Evolutionary conservation across 2,113 vertebrate genomes (phyloP), one percentile per base, ranked within the genome.

Genomic region (Hippocampus guttulatus): DNA sequence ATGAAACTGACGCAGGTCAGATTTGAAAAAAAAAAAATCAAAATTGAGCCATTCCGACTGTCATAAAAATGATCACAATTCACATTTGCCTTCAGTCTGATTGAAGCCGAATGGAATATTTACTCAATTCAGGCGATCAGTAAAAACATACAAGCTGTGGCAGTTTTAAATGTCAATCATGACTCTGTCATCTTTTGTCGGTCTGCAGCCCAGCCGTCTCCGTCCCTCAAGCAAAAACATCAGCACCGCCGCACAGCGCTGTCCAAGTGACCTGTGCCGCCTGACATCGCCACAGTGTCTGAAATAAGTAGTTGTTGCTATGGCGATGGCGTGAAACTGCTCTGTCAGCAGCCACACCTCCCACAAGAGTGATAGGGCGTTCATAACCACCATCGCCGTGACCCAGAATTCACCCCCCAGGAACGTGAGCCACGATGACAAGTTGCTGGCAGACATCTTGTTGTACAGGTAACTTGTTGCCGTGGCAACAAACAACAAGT

Each of bases 291-390:
- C 75, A 12, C 77, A 73, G 38, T 88, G 80, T 67, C 77, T 82
- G 72, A 91, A 93, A 69, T 91, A 92, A 9, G 84, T 93, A n/a
- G 92, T 93, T 3, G 85, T 91, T 69, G 90, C 90, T 9, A 73
- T 74, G 51, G 91, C 84, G 20, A 94, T 38, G 14, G 89, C 86
- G 12, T 86, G 82, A 68, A 92, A 89, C 83, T 94, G 93, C 71
- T 92, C 91, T 1, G 40, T 82, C 25, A 94, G 78, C 23, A 94
- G 81, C 90, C 91, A 92, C 55, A 65, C 71, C 75, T 92, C 92
- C 93, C 93, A 94, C 8, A 91, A 15, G 15, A 92, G 64, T 0
- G 91, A 91, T 60, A 93, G 52, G 0, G 64, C 51, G 61, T 93
- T 93, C 87, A 93, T 83, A 9, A 86, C 11, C 7, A 84, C 63